Evolutionary conservation across 2,888 invertebrate genomes (phyloP).

Genomic region (Nasonia oneida): DNA sequence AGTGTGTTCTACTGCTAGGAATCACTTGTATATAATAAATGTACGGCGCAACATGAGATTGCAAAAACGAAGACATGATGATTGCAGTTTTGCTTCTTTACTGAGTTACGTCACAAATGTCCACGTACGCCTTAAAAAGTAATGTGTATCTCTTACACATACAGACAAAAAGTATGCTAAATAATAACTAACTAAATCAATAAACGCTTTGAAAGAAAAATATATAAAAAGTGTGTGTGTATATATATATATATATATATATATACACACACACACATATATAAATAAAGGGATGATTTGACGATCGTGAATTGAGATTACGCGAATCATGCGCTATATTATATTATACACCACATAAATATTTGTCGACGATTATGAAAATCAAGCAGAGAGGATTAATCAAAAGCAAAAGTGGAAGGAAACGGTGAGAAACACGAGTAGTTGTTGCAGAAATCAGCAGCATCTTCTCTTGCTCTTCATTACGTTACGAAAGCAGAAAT

Average conservation of each 20-base stretch:
- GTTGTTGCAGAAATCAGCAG: not conserved
- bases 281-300: constrained; percentile 29
- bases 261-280: constrained; percentile 10
- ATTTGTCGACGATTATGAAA: constrained; percentile 22
- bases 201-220: constrained; percentile 26
- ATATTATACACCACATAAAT: not conserved
- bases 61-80: constrained; percentile 21
- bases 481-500: not conserved
- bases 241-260: not conserved
- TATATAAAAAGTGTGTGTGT: not conserved
- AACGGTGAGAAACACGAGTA: not conserved
- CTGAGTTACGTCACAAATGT: constrained; percentile 23
- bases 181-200: constrained; percentile 31
- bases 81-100: constrained; percentile 29
- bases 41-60: constrained; percentile 27
- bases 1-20: constrained; percentile 18
- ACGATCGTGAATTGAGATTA: constrained; percentile 27
- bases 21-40: constrained; percentile 44
- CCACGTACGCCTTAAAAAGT: constrained; percentile 51
- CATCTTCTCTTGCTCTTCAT: not conserved
- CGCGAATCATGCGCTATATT: constrained; percentile 21
- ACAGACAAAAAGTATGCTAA: constrained; percentile 31
- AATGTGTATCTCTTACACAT: constrained; percentile 34
- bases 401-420: constrained; percentile 24
- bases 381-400: not conserved